These are phyloP conservation scores for Trypoxylus dichotomus DNA, from an alignment of 1,140 invertebrate species.

Conservation along the genomic window DNA sequence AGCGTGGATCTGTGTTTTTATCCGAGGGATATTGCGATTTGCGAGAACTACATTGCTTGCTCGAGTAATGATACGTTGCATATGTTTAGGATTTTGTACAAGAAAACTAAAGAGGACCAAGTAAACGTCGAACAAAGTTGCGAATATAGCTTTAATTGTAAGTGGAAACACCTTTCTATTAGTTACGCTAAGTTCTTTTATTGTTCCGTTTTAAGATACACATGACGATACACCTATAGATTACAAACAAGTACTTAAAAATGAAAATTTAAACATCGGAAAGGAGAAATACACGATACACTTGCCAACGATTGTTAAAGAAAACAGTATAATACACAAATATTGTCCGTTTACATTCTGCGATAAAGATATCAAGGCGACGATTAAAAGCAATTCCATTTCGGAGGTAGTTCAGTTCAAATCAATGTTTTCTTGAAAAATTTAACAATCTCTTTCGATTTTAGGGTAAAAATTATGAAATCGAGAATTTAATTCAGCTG, in stretches of 20 bases:
- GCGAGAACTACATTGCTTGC: constrained; percentile 63
- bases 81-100: constrained; percentile 51
- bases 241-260: constrained; percentile 44
- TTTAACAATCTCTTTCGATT: background rate
- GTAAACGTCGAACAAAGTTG: constrained; percentile 1
- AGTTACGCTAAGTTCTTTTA: background rate
- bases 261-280: constrained; percentile 39
- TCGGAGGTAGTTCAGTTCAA: constrained; percentile 43
- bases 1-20: constrained; percentile 58
- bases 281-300: constrained; percentile 46
- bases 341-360: constrained; percentile 51
- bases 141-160: constrained; percentile 32
- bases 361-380: constrained; percentile 50
- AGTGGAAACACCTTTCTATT: background rate
- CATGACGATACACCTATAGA: constrained; percentile 42
- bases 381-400: constrained; percentile 47
- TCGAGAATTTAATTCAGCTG: constrained; percentile 53
- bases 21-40: constrained; percentile 57
- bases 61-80: constrained; percentile 56
- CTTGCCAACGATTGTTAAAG: constrained; percentile 49
- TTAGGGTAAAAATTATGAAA: constrained; percentile 39
- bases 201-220: background rate
- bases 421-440: background rate
- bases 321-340: constrained; percentile 51
- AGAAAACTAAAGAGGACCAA: constrained; percentile 1